These are phyloP conservation scores for Eupithecia insigniata DNA, from an alignment of 2,888 invertebrate genomes.

Conservation along the genomic window DNA sequence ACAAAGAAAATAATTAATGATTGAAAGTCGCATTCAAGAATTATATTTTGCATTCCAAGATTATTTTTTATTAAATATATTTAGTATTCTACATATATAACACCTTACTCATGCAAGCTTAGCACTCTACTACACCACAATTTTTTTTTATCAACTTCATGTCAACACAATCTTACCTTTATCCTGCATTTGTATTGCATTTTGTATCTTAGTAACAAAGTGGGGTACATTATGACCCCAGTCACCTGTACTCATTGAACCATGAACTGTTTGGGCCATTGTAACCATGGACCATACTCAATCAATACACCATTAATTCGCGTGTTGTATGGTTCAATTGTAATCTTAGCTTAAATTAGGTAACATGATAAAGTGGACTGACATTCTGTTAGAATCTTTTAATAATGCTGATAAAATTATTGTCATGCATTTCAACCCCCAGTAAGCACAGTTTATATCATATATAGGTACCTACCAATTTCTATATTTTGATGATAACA, in stretches of 20 bases:
- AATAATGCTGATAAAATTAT: neutral
- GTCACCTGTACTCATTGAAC: conserved; percentile 26
- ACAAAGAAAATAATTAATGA: neutral
- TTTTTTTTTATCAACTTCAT: neutral
- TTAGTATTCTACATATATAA: neutral
- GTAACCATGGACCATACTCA: conserved; percentile 17
- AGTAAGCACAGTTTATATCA: neutral
- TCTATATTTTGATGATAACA: no score
- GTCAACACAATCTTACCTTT: neutral
- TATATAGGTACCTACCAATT: neutral
- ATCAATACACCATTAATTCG: conserved; percentile 33
- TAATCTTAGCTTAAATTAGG: conserved; percentile 21
- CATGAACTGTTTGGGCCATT: conserved; percentile 26
- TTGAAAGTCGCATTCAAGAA: neutral
- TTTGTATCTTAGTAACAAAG: conserved; percentile 15
- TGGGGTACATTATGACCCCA: conserved; percentile 10
- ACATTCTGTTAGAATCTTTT: conserved; percentile 14
- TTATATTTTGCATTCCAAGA: conserved; percentile 29
- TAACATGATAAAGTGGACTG: conserved; percentile 18
- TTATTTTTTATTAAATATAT: conserved; percentile 2
- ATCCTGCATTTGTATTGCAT: conserved; percentile 13
- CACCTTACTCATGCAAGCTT: conserved; percentile 27
- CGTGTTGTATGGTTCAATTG: conserved; percentile 22
- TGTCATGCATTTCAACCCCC: no score
- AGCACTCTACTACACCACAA: conserved; percentile 12